phyloP scores from a whole-genome alignment of 2,113 vertebrate genomes.

The Alethe castanea region DNA sequence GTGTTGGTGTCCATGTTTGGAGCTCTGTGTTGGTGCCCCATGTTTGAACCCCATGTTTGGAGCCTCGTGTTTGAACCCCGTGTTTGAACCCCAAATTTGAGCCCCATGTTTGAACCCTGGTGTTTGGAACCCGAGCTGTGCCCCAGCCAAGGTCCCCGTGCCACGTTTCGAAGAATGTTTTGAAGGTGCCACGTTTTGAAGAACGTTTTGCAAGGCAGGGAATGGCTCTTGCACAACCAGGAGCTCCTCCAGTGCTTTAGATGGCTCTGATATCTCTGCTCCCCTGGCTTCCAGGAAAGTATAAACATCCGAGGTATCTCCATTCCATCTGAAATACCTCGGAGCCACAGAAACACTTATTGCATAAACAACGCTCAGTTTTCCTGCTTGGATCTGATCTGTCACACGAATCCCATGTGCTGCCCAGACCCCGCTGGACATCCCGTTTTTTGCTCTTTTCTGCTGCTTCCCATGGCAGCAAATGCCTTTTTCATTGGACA shows the following conservation, averaged over 20 bases:
- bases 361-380: not conserved
- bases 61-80: not conserved
- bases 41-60: too few species aligned
- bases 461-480: not conserved
- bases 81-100: not conserved
- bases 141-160: not conserved
- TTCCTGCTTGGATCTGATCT: not conserved
- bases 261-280: conserved; percentile 52
- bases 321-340: conserved; percentile 53
- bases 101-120: accelerated
- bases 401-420: not conserved
- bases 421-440: not conserved
- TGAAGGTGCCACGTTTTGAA: not conserved
- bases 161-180: not conserved
- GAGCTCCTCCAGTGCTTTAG: conserved; percentile 14
- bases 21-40: too few species aligned
- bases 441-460: not conserved
- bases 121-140: not conserved
- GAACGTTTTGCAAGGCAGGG: not conserved
- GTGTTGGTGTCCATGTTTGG: too few species aligned
- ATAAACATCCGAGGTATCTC: conserved; percentile 43
- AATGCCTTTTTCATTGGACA: not conserved
- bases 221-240: conserved; percentile 12
- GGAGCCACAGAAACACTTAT: not conserved
- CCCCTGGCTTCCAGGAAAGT: conserved; percentile 34